Conservation (phyloP, 2,888 invertebrate species). For the Thereva unica region DNA sequence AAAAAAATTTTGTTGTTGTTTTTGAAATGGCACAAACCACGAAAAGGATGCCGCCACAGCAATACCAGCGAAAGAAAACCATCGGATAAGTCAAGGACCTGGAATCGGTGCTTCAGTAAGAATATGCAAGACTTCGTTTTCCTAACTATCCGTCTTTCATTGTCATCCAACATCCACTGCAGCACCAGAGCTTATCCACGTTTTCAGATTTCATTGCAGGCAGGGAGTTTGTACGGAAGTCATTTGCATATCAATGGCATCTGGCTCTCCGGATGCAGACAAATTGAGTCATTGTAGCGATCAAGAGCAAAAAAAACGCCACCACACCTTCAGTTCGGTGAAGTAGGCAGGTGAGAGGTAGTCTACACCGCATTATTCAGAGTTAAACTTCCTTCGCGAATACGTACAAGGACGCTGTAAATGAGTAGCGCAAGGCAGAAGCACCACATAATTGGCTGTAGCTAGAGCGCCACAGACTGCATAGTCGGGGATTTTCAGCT, state of each 20-base stretch:
- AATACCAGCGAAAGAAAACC: too few species aligned
- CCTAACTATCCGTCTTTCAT: constrained; percentile 11
- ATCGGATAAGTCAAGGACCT: not conserved
- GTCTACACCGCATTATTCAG: not conserved
- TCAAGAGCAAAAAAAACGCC: constrained; percentile 13
- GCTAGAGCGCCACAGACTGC: too few species aligned
- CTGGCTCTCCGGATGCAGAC: constrained; percentile 35
- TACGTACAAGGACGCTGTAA: too few species aligned
- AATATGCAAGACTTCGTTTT: constrained; percentile 10
- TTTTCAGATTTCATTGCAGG: not conserved
- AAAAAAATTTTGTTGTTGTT: too few species aligned
- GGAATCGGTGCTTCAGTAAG: constrained; percentile 9
- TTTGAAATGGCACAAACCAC: too few species aligned
- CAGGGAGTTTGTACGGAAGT: constrained; percentile 24
- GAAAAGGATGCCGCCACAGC: too few species aligned
- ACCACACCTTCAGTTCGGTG: not conserved
- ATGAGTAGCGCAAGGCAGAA: too few species aligned
- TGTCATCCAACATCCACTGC: constrained; percentile 2
- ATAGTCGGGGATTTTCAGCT: too few species aligned
- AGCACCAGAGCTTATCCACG: not conserved
- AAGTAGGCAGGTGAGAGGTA: not conserved
- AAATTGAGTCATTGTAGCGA: constrained; percentile 35
- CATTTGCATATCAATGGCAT: constrained; percentile 38
- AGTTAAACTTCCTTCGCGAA: not conserved
- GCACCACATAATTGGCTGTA: too few species aligned